Evolutionary conservation across 2,113 vertebrate genomes (phyloP).

Genomic region (Thomomys bottae): DNA sequence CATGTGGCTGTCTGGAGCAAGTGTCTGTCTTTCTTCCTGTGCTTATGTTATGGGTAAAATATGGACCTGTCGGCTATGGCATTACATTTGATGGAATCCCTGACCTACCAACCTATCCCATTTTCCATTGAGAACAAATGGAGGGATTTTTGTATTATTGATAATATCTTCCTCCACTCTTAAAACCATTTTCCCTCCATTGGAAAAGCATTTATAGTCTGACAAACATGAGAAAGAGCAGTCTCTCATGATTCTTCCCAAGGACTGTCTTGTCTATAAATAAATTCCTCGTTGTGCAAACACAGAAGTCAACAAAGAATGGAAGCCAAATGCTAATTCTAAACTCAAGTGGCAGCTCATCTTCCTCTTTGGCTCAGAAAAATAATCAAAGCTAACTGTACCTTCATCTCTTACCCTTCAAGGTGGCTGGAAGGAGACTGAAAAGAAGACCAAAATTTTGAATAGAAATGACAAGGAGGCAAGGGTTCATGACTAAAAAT

Average conservation of each 20-base stretch:
- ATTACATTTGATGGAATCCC: neutral
- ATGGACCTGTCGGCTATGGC: neutral
- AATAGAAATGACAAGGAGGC: neutral
- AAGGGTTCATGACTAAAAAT: neutral
- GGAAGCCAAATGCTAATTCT: neutral
- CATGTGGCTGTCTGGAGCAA: neutral
- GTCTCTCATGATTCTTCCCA: neutral
- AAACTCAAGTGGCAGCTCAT: conserved; percentile 28
- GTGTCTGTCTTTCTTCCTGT: neutral
- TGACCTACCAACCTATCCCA: neutral
- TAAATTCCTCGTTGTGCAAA: conserved; percentile 11
- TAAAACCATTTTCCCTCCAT: neutral
- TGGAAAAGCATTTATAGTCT: neutral
- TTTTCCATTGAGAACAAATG: conserved; percentile 9
- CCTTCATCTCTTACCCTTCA: neutral
- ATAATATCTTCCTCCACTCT: neutral
- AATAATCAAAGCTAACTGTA: neutral
- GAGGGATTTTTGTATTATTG: conserved; percentile 1
- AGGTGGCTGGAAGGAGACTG: neutral
- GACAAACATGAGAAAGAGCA: neutral
- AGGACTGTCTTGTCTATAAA: neutral
- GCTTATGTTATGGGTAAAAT: neutral
- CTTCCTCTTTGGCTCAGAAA: neutral
- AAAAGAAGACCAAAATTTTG: neutral
- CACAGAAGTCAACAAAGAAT: neutral